phyloP scores from a whole-genome alignment of 2,797 vertebrate genomes.

The Hybognathus amarus region DNA sequence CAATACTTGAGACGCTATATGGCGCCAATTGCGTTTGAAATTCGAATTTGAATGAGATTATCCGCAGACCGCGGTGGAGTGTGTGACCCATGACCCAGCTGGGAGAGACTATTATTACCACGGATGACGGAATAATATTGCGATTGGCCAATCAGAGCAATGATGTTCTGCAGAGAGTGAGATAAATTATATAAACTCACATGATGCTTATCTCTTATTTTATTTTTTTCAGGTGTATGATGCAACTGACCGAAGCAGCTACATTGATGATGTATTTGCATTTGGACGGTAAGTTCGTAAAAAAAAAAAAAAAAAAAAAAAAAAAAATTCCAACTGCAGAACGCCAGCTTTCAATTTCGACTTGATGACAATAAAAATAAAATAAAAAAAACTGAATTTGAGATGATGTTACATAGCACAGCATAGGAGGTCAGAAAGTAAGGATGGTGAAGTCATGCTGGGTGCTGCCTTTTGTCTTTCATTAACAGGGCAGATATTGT shows the following conservation, averaged over 20 bases:
- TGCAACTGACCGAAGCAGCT: constrained; percentile 84
- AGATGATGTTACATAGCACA: constrained; percentile 1
- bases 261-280: constrained; percentile 92
- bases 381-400: neutral
- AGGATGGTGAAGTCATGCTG: neutral
- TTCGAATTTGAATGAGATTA: neutral
- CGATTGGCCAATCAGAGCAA: neutral
- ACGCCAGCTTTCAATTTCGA: neutral
- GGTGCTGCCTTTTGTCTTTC: constrained; percentile 6
- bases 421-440: neutral
- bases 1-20: neutral
- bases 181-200: neutral
- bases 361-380: neutral
- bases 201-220: neutral
- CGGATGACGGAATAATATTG: neutral
- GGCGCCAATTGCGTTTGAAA: neutral
- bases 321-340: neutral
- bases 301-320: constrained; percentile 20
- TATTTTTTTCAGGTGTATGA: constrained; percentile 68
- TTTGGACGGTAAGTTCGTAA: constrained; percentile 84
- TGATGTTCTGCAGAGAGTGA: neutral
- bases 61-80: too few species aligned
- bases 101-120: neutral
- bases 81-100: too few species aligned
- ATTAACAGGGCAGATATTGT: constrained; percentile 81